Percentiles rank a stretch among this genome's conserved stretches.
Conservation (phyloP, 2,797 vertebrate genomes). For the Anguilla pacifica region DNA sequence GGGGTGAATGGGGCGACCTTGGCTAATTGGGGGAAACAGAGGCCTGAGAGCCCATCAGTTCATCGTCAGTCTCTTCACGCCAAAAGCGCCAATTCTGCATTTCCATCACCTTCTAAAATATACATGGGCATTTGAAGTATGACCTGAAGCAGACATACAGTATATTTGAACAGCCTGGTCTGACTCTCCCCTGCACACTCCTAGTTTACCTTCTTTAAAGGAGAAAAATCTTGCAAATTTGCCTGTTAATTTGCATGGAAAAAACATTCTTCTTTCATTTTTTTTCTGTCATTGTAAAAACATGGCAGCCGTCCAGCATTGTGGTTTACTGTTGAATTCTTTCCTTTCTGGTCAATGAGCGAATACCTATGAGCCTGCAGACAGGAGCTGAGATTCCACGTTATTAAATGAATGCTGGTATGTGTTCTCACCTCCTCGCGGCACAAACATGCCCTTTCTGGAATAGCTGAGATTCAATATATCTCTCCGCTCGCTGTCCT, state of each 20-base stretch:
- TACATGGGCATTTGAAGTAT: neutral
- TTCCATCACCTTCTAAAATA: neutral
- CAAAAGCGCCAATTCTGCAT: neutral
- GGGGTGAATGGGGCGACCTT: constrained; percentile 57
- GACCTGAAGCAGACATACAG: neutral
- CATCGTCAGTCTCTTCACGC: constrained; percentile 14
- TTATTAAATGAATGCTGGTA: constrained; percentile 58
- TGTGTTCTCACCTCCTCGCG: constrained; percentile 49
- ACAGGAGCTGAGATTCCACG: constrained; percentile 58
- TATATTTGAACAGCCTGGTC: no score
- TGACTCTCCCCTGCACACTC: neutral
- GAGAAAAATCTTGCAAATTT: neutral
- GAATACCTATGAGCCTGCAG: constrained; percentile 57
- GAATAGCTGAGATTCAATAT: constrained; percentile 26
- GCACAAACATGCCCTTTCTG: constrained; percentile 16
- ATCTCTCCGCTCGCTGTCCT: constrained; percentile 35
- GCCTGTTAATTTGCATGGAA: neutral
- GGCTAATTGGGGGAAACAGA: constrained; percentile 62
- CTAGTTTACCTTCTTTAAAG: neutral
- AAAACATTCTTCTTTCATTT: neutral
- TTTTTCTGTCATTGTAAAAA: constrained; percentile 21
- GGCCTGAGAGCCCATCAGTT: constrained; percentile 8
- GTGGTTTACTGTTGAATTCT: constrained; percentile 65
- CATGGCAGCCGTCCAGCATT: constrained; percentile 52
- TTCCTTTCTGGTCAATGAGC: constrained; percentile 62